Evolutionary conservation across 2,888 invertebrate species (phyloP).

Genomic region (Lasius fuliginosus): DNA sequence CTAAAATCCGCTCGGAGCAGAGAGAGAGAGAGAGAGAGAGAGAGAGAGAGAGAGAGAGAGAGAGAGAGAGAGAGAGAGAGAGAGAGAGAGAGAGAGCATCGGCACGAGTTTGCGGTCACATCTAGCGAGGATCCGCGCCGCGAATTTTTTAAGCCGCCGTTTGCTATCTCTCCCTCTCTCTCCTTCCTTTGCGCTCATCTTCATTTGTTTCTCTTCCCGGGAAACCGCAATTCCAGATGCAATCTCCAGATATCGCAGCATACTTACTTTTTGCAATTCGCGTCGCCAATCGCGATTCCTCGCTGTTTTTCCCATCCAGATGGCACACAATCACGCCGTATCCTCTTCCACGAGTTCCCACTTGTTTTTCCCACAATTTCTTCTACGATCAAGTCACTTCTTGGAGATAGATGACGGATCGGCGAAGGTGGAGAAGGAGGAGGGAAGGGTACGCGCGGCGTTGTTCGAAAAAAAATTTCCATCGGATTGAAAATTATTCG

Average conservation of each 20-base stretch:
- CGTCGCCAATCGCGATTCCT: constrained; percentile 64
- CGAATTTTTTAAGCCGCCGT: constrained; percentile 59
- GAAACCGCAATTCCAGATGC: constrained; percentile 64
- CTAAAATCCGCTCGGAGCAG: constrained; percentile 5
- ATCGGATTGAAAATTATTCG: not conserved
- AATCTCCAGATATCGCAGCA: constrained; percentile 48
- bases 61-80: too few species aligned
- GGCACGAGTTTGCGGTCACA: constrained; percentile 74
- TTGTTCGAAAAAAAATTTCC: not conserved
- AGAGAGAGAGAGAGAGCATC: constrained; percentile 18
- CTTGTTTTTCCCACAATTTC: constrained; percentile 11
- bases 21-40: constrained; percentile 44
- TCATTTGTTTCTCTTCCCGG: constrained; percentile 59
- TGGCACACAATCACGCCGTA: constrained; percentile 48
- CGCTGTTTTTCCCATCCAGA: constrained; percentile 60
- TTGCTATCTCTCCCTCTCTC: constrained; percentile 21
- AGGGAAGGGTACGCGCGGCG: not conserved
- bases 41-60: constrained; percentile 55
- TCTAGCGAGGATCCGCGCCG: constrained; percentile 56
- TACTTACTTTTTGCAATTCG: constrained; percentile 47
- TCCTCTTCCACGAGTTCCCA: constrained; percentile 5
- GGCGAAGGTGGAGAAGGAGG: not conserved
- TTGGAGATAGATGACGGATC: not conserved
- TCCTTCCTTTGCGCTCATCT: constrained; percentile 32
- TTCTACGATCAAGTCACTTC: not conserved